Percentiles rank a stretch among this genome's conserved stretches.
Conservation (phyloP, 1,140 invertebrate genomes). For the Wiebesia pumilae region DNA sequence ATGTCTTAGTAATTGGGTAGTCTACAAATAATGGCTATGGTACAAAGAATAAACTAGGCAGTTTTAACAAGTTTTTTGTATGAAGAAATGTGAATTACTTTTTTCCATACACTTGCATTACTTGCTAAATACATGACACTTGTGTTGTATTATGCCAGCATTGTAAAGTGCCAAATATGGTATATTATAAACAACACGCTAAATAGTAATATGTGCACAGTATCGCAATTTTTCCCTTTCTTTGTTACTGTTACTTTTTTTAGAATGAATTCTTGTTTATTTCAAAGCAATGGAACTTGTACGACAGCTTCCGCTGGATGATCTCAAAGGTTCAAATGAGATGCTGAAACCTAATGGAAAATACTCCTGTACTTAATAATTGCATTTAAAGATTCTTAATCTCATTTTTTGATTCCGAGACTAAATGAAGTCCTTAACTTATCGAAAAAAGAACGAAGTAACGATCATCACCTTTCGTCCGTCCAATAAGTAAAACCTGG, state of each 20-base stretch:
- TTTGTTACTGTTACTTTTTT: conserved; percentile 11
- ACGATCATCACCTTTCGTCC: conserved; percentile 34
- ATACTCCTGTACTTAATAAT: conserved; percentile 45
- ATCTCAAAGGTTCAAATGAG: conserved; percentile 36
- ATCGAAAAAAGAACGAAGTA: not conserved
- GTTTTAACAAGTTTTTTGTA: conserved; percentile 8
- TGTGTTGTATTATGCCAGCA: conserved; percentile 42
- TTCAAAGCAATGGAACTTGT: conserved; percentile 29
- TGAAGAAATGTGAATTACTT: conserved; percentile 9
- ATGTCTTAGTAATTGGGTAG: not conserved
- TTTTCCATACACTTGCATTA: conserved; percentile 38
- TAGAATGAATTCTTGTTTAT: not conserved
- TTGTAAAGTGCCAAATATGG: conserved; percentile 48
- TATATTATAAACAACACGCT: conserved; percentile 26
- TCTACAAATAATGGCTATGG: conserved; percentile 6
- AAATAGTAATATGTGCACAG: not conserved
- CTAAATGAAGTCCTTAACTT: not conserved
- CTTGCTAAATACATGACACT: conserved; percentile 34
- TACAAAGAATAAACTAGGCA: conserved; percentile 3
- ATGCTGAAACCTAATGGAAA: conserved; percentile 16
- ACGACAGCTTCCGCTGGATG: conserved; percentile 36
- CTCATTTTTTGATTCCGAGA: not conserved
- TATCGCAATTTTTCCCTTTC: conserved; percentile 22
- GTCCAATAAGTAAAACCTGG: conserved; percentile 42
- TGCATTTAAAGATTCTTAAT: conserved; percentile 12